Conservation (phyloP, 2,888 invertebrate species). For the Lottia gigantea region DNA sequence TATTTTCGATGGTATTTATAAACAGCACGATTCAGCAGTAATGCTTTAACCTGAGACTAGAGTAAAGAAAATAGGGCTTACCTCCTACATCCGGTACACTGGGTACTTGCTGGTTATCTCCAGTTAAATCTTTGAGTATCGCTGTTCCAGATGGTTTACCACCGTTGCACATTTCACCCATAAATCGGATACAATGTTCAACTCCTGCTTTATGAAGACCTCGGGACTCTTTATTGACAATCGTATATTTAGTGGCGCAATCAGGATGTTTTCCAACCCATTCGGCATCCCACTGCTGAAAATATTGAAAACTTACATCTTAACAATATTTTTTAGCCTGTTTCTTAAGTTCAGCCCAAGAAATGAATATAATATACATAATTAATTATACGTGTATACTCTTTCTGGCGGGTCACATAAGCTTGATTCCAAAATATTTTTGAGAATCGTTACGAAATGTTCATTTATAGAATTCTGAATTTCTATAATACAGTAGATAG, state of each 20-base stretch:
- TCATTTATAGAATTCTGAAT: no score
- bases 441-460: no score
- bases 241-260: constrained; percentile 11
- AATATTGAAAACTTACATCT: background rate
- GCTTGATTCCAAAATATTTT: no score
- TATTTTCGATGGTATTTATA: no score
- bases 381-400: no score
- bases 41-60: no score
- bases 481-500: no score
- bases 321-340: no score
- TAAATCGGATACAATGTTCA: constrained; percentile 25
- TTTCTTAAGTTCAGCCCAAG: no score
- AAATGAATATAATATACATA: no score
- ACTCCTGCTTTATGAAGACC: constrained; percentile 26
- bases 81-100: constrained; percentile 17
- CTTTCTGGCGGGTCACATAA: no score
- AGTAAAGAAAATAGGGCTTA: background rate
- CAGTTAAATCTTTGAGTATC: constrained; percentile 24
- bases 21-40: no score
- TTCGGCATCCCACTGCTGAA: background rate
- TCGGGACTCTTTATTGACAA: constrained; percentile 24
- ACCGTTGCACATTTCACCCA: constrained; percentile 24
- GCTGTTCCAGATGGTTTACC: constrained; percentile 15
- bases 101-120: constrained; percentile 22
- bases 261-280: background rate